Evolutionary conservation across 92 coral and sea anemone species (phyloP), one percentile per base, ranked within the genome.

Genomic region (Diadumene lineata): DNA sequence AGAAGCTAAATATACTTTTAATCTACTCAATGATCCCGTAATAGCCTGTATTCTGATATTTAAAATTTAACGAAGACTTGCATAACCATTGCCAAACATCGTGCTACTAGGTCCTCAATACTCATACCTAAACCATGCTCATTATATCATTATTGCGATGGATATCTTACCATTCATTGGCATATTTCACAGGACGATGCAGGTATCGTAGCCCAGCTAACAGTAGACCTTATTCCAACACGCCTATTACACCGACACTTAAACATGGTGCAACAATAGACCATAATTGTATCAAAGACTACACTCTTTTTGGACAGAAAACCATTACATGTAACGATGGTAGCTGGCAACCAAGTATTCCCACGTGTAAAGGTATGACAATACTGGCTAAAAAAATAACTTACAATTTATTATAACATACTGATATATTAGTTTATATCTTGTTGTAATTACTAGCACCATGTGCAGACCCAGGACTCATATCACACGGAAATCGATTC

Each of bases 281-380:
- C 3, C 56, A 11, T 34, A 50, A 29, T 13, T 73, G 78, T 60
- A 33, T 26, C 34, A 11, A 25, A 1, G 68, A n/a, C 3, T 73
- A 31, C 55, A 51, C 78, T 6, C 56, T 60, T 11, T 23, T 56
- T 27, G 81, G 81, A 19, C 70, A 68, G 48, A 28, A 28, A 22
- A 57, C 33, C 1, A 31, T 24, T n/a, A 34, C 24, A 31, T 77
- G 81, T 19, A 28, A 11, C 13, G 66, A 30, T 24, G 81, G 81
- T 21, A 18, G 0, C 31, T 77, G 81, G 74, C 33, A 30, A 28
- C 64, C 66, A 10, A 61, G 44, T n/a, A 68, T 68, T 34, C 81
- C 81, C 29, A 19, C 19, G 60, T 77, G 81, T 32, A 55, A 65
- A 77, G 81, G 81, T 77, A n/a, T n/a, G n/a, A n/a, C n/a, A n/a